Percentiles rank a stretch among this genome's conserved stretches.
Evolutionary conservation across 2,797 vertebrate species (phyloP).

Genomic region (Rhabdophis nuchalis): DNA sequence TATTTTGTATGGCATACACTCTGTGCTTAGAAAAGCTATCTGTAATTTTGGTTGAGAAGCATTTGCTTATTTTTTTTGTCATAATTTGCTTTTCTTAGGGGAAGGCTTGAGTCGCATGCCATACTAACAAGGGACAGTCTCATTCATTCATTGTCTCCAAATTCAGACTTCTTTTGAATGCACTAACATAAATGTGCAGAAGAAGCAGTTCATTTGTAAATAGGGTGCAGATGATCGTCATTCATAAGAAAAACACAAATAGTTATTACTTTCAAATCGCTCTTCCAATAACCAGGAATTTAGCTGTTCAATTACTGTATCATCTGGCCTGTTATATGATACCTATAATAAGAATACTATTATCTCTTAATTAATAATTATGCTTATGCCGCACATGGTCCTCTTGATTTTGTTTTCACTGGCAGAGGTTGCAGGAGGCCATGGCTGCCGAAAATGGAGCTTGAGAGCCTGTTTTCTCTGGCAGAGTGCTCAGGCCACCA

Average conservation of each 20-base stretch:
- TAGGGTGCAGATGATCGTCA: neutral
- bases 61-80: neutral
- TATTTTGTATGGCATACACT: neutral
- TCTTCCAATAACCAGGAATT: neutral
- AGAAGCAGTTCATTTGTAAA: neutral
- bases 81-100: neutral
- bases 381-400: neutral
- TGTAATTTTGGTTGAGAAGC: neutral
- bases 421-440: too few relatives aligned
- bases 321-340: neutral
- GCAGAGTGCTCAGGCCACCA: too few relatives aligned
- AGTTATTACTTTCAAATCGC: neutral
- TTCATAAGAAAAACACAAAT: neutral
- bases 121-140: neutral
- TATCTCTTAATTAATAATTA: neutral
- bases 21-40: neutral
- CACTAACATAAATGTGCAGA: neutral
- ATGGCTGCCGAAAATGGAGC: too few relatives aligned
- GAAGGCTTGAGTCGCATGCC: neutral
- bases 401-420: too few relatives aligned
- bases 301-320: neutral
- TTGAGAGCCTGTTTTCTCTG: too few relatives aligned
- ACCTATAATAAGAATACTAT: neutral
- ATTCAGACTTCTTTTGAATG: neutral
- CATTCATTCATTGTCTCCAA: neutral